These are phyloP conservation scores for Troglohyphantes excavatus DNA, from an alignment of 2,888 invertebrate species.

Conservation along the genomic window DNA sequence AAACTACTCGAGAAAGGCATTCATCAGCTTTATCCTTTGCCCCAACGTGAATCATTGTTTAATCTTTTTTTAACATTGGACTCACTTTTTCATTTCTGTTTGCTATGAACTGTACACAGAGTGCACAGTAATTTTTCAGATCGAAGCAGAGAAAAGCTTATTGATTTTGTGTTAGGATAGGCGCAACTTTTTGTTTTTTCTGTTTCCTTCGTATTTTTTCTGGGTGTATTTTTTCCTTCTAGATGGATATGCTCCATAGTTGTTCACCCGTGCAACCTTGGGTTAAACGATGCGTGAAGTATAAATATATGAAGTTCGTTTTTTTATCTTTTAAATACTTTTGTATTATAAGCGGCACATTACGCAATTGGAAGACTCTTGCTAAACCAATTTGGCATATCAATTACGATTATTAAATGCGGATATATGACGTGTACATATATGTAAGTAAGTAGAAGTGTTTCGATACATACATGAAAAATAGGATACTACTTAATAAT, in stretches of 20 bases:
- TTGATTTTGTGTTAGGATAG: not conserved
- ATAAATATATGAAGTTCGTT: not conserved
- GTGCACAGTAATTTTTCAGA: not conserved
- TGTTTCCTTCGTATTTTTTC: not conserved
- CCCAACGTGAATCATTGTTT: not conserved
- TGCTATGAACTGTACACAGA: not conserved
- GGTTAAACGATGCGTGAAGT: not conserved
- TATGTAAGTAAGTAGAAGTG: too few species aligned
- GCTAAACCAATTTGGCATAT: too few species aligned
- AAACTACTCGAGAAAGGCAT: not conserved
- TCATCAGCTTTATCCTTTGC: not conserved
- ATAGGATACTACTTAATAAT: too few species aligned
- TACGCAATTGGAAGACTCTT: too few species aligned
- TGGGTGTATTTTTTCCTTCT: not conserved
- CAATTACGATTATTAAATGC: too few species aligned
- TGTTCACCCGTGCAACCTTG: constrained; percentile 5
- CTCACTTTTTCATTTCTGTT: not conserved
- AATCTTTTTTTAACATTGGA: not conserved
- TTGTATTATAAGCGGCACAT: not conserved
- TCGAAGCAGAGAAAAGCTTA: not conserved
- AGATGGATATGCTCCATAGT: not conserved
- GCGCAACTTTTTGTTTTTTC: not conserved
- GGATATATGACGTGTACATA: too few species aligned
- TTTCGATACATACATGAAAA: too few species aligned
- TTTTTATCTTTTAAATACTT: not conserved